Base-by-base conservation (phyloP, 1,140 invertebrate genomes). In the Gryon sp. region DNA sequence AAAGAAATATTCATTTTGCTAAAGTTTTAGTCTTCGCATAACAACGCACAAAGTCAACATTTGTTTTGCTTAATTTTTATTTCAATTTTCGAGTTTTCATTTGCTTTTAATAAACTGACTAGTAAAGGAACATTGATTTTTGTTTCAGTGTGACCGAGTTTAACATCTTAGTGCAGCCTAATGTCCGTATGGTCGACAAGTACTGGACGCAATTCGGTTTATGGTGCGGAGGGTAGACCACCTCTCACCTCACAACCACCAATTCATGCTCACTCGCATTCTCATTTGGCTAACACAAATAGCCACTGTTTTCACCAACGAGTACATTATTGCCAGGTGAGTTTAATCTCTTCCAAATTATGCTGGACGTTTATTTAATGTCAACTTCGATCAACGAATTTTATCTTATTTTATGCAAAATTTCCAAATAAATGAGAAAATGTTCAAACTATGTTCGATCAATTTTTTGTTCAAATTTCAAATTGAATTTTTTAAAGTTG, bases 161-260 rank as follows among this genome's bases (percentile, higher is more conserved):
- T 20, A 9, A 66, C 16, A 74, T 9, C 46, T 75, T 19, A 78
- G 26, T 0, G 45, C 40, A 81, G 81, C 87, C 86, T 88, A 80
- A 88, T 89, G 87, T 89, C 87, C 83, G 78, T 88, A 88, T 88
- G 87, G 87, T 89, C 87, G 41, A 87, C 87, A 52, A 89, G 87
- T 76, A 88, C 86, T 81, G 87, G 86, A 81, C 87, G 84, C 66
- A 87, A 89, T 80, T 84, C 87, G 83, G 79, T 87, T 55, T 87
- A 84, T 82, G 84, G 82, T 81, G 84, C 79, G 76, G 82, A 87
- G 80, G 82, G 70, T 78, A 81, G 80, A 59, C 45, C 68, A 80
- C 59, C 74, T 68, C 82, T 80, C 60, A 59, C 81, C 63, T 81
- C 79, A 60, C 86, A 85, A 28, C 76, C 82, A 48, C 81, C 86